Evolutionary conservation across 2,113 vertebrate species (phyloP), one percentile per base, ranked within the genome.

Genomic region (Megaceryle maxima): DNA sequence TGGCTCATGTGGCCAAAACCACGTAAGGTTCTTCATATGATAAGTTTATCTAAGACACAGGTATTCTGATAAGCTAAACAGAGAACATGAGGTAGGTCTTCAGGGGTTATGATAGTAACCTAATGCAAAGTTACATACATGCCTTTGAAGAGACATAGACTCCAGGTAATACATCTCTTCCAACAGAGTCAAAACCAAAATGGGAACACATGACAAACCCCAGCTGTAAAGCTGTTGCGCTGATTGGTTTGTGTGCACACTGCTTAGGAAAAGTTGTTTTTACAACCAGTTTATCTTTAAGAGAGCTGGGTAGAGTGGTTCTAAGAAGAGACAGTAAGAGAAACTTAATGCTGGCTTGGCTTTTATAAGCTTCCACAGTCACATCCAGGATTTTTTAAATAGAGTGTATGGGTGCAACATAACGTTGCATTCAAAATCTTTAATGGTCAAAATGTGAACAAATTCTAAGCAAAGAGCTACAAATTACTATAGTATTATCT

Each of bases 181-280:
- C 50, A 26, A 55, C 20, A 82, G 11, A 64, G 12, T 4, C 26
- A 69, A 14, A 53, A 50, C 57, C 11, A 20, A 41, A 89, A 39
- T 2, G 0, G 24, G 11, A 6, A 44, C 8, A 74, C 60, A 83
- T 39, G 31, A 10, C 26, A 50, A 13, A 64, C 16, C 11, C 10
- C 44, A 18, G 2, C 9, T 16, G 28, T 3, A 33, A 31, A 74
- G 9, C 20, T 69, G 11, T 48, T 78, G 31, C 10, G 60, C 16
- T 66, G 39, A 17, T 26, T 50, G 9, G 2, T 60, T 79, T 0
- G 1, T 31, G 31, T 31, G 26, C 10, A 33, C 24, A 15, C 0
- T 25, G 55, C 20, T 86, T 14, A 64, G 15, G 7, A 74, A 53
- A 60, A 74, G 5, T 13, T 57, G 29, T 2, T 5, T 85, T 82